Evolutionary conservation across 2,113 vertebrate genomes (phyloP).

Genomic region (Columba livia): DNA sequence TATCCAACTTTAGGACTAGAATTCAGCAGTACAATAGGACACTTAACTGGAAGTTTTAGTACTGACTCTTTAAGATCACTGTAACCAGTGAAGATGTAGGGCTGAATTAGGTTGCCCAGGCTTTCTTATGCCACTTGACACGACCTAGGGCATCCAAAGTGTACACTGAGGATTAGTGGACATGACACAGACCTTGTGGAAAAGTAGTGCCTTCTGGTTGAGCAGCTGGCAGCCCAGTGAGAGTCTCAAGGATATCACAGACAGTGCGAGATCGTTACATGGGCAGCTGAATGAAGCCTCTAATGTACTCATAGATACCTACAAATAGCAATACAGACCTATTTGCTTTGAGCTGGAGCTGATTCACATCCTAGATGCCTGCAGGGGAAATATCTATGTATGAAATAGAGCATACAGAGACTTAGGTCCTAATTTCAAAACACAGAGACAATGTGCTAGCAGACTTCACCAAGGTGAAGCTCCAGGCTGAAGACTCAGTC

Average conservation of each 20-base stretch:
- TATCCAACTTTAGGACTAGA: neutral
- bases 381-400: neutral
- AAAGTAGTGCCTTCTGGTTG: neutral
- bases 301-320: neutral
- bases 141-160: neutral
- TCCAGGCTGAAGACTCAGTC: neutral
- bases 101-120: neutral
- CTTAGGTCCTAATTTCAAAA: neutral
- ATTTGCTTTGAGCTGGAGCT: neutral
- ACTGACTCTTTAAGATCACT: neutral
- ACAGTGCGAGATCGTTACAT: neutral
- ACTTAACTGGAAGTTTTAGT: neutral
- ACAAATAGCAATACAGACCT: neutral
- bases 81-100: neutral
- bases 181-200: neutral
- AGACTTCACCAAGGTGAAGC: neutral
- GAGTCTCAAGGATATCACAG: neutral
- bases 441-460: neutral
- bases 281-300: neutral
- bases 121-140: neutral
- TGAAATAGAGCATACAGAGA: neutral
- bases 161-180: neutral
- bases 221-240: neutral
- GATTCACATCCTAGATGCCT: neutral
- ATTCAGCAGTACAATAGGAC: neutral